A percentile compares a stretch with the other conserved stretches of the same genome.
Conservation (phyloP, 2,113 vertebrate species). For the chimpanzee (Pan troglodytes) region NHGRI_mPanTro3-v2.1_pri NC_072407.2:71930001-71930500, state of each 20-base stretch:
- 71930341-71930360: accelerated
- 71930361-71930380: no score
- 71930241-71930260: accelerated
- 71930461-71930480: not conserved
- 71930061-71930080: accelerated
- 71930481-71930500: not conserved
- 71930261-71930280: accelerated
- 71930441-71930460: accelerated
- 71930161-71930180: not conserved
- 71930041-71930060: accelerated
- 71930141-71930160: not conserved
- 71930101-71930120: not conserved
- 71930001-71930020: not conserved
- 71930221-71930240: not conserved
- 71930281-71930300: not conserved
- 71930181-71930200: not conserved
- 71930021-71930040: not conserved
- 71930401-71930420: accelerated
- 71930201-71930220: not conserved
- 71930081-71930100: not conserved
- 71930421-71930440: accelerated
- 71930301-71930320: not conserved
- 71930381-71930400: accelerated
- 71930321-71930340: not conserved
- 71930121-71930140: not conserved